Evolutionary conservation across 2,888 invertebrate species (phyloP).

Genomic region (Caenorhabditis macrosperma): DNA sequence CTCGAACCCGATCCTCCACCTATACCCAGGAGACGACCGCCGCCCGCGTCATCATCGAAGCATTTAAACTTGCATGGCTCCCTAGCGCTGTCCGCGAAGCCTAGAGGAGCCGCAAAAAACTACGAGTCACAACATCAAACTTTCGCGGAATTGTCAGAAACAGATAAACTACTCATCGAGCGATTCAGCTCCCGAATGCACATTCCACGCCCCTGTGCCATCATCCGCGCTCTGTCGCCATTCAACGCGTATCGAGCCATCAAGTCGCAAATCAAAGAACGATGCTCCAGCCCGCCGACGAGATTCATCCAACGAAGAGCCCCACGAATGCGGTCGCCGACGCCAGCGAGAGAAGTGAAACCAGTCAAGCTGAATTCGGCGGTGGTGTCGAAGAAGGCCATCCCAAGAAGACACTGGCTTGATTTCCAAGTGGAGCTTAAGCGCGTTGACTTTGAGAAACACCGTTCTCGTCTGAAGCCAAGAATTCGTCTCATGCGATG

Average conservation of each 20-base stretch:
- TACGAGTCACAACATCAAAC: slow-evolving; percentile 59
- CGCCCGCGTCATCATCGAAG: slow-evolving; percentile 50
- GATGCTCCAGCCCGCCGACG: slow-evolving; percentile 52
- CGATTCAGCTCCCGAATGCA: slow-evolving; percentile 69
- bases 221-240: slow-evolving; percentile 65
- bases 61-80: slow-evolving; percentile 71
- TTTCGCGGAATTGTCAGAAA: slow-evolving; percentile 69
- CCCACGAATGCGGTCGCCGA: slow-evolving; percentile 43
- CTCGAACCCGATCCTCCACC: slow-evolving; percentile 59
- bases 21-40: slow-evolving; percentile 49
- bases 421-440: slow-evolving; percentile 62
- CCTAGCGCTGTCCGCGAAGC: slow-evolving; percentile 73
- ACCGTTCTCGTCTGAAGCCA: slow-evolving; percentile 54
- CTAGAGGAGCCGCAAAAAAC: slow-evolving; percentile 65
- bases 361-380: slow-evolving; percentile 39
- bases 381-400: slow-evolving; percentile 33
- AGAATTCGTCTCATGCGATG: slow-evolving; percentile 58
- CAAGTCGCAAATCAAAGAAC: slow-evolving; percentile 52
- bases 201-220: slow-evolving; percentile 68
- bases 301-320: slow-evolving; percentile 50
- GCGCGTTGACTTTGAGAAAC: slow-evolving; percentile 60
- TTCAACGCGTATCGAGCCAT: slow-evolving; percentile 56
- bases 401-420: slow-evolving; percentile 54
- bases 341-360: slow-evolving; percentile 41
- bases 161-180: slow-evolving; percentile 71